Percentiles rank a stretch among this genome's conserved stretches.
phyloP scores from a whole-genome alignment of 2,888 invertebrate species.

The Scrobipalpa costella region DNA sequence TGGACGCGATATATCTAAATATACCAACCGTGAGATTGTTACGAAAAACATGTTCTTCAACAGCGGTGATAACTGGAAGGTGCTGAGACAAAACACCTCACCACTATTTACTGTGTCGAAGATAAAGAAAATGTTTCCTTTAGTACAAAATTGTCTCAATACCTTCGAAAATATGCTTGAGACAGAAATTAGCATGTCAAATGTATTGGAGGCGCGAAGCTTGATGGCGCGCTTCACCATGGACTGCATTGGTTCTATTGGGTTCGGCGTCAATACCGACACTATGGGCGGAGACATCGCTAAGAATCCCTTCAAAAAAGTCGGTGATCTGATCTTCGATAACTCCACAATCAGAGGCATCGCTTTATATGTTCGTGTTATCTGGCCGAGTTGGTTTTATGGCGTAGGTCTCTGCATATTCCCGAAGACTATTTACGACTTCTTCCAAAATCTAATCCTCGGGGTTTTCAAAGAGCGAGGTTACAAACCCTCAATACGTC shows the following conservation, averaged over 20 bases:
- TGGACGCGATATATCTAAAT: constrained; percentile 44
- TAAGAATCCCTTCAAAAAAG: constrained; percentile 44
- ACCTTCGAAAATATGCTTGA: constrained; percentile 50
- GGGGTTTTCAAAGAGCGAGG: constrained; percentile 33
- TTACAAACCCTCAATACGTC: constrained; percentile 32
- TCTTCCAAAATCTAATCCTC: constrained; percentile 37
- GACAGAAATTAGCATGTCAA: constrained; percentile 35
- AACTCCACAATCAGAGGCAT: constrained; percentile 36
- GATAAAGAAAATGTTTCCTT: constrained; percentile 65
- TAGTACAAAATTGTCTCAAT: constrained; percentile 50
- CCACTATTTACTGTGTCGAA: constrained; percentile 61
- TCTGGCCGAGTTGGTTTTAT: constrained; percentile 51
- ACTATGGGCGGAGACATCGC: constrained; percentile 39
- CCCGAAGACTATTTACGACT: constrained; percentile 39
- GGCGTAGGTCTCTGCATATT: constrained; percentile 40
- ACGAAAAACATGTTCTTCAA: constrained; percentile 52
- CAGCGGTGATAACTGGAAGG: constrained; percentile 61
- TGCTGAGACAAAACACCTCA: constrained; percentile 58
- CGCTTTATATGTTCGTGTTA: constrained; percentile 35
- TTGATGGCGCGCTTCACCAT: constrained; percentile 18
- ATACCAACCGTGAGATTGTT: constrained; percentile 47
- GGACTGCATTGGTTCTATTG: constrained; percentile 11
- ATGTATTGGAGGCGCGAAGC: not conserved
- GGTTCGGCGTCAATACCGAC: constrained; percentile 31
- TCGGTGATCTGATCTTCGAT: constrained; percentile 41